phyloP scores from a whole-genome alignment of 2,888 invertebrate genomes.

The Axea sp. region DNA sequence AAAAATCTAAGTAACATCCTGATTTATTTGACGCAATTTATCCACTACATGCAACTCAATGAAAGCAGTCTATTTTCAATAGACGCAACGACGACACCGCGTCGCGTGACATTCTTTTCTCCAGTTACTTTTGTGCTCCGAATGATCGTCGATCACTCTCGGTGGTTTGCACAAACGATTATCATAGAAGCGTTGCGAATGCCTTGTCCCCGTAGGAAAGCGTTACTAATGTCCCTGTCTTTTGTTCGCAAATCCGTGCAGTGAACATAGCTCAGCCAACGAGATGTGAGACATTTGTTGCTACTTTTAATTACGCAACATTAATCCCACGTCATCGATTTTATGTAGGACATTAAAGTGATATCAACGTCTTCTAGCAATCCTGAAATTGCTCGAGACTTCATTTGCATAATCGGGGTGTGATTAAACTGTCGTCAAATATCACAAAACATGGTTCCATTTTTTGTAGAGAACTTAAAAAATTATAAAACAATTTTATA shows the following conservation, averaged over 20 bases:
- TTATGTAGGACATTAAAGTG: conserved; percentile 71
- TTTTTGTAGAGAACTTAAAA: too few species aligned
- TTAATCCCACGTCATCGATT: conserved; percentile 47
- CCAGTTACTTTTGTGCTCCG: conserved; percentile 15
- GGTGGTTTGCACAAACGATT: conserved; percentile 56
- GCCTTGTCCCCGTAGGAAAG: conserved; percentile 56
- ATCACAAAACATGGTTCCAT: conserved; percentile 29
- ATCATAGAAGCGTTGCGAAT: conserved; percentile 63
- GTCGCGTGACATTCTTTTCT: conserved; percentile 22
- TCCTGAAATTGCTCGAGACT: conserved; percentile 41
- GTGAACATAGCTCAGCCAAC: conserved; percentile 7
- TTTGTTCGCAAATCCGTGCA: conserved; percentile 38
- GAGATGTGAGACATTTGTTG: conserved; percentile 18
- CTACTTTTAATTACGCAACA: conserved; percentile 39
- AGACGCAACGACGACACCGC: conserved; percentile 20
- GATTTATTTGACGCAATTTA: conserved; percentile 39
- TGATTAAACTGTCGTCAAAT: conserved; percentile 66
- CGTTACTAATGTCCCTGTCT: conserved; percentile 51
- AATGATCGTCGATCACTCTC: conserved; percentile 46
- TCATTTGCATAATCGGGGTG: conserved; percentile 77
- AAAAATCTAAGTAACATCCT: not conserved
- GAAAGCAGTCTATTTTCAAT: conserved; percentile 34
- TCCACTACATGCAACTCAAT: conserved; percentile 15
- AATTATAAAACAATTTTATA: too few species aligned
- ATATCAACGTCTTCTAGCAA: conserved; percentile 70